Percentiles rank a stretch among this genome's conserved stretches.
Conservation (phyloP, 2,888 invertebrate species). For the Brachypalpus laphriformis region DNA sequence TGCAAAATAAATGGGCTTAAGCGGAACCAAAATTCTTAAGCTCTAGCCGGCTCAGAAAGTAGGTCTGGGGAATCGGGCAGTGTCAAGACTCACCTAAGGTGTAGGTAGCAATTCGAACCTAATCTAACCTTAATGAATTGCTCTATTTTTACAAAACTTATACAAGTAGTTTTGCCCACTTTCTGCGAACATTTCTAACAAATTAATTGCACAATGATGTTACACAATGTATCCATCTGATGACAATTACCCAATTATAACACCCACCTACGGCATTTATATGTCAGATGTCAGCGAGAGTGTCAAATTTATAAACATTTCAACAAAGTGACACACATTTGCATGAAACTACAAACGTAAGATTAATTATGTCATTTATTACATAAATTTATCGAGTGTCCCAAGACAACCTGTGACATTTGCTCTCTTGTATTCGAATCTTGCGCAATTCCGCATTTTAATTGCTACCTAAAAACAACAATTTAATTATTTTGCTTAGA, state of each 20-base stretch:
- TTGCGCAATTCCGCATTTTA: constrained; percentile 13
- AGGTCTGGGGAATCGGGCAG: too few relatives aligned
- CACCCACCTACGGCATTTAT: background rate
- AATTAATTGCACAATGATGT: too few relatives aligned
- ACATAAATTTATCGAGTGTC: constrained; percentile 5
- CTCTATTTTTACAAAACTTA: too few relatives aligned
- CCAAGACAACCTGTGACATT: constrained; percentile 34
- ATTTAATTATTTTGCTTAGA: background rate
- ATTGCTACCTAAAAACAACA: constrained; percentile 5
- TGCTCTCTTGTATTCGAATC: background rate
- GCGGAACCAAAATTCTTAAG: too few relatives aligned
- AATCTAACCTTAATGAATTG: too few relatives aligned
- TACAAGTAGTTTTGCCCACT: too few relatives aligned
- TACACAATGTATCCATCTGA: background rate
- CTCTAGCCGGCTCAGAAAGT: too few relatives aligned
- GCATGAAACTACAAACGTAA: background rate
- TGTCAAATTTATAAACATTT: background rate
- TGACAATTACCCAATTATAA: background rate
- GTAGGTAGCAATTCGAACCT: too few relatives aligned
- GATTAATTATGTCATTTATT: constrained; percentile 30
- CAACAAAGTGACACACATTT: constrained; percentile 17
- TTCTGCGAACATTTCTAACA: too few relatives aligned
- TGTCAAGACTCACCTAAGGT: too few relatives aligned
- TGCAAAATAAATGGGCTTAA: too few relatives aligned
- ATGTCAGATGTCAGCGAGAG: constrained; percentile 15